Evolutionary conservation across 2,113 vertebrate genomes (phyloP), one percentile per base, ranked within the genome.

Genomic region (Myiagra hebetior): DNA sequence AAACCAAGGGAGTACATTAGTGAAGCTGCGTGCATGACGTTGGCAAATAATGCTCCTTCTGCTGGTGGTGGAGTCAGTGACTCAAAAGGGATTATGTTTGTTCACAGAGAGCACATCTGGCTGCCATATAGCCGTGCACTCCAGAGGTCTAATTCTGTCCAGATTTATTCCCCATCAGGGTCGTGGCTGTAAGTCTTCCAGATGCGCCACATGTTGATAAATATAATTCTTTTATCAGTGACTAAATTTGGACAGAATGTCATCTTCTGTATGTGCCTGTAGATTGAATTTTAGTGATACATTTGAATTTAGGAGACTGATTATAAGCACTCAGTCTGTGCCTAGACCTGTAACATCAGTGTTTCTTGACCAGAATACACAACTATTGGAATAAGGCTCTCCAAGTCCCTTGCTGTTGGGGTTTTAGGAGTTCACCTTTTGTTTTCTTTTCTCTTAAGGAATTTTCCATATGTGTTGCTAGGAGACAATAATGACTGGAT

Each of bases 61-160:
- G 91, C 94, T 93, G 83, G 59, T 53, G 79, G 26, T 46, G 63
- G 72, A 91, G 67, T 22, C 92, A 91, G 23, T 35, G 83, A 50
- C 63, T 95, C 12, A 3, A 30, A 76, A 86, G 50, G 91, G 75
- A 92, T 74, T 42, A n/a, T 90, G 55, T 73, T 85, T 95, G 88
- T 77, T 94, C 94, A 88, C 92, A 94, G 70, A 76, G 57, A 87
- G 59, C 85, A 94, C 91, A 92, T 95, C 92, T 97, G 96, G 91
- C 79, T 93, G 91, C 85, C 78, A 64, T 19, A 60, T 9, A 93
- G 67, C 82, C 3, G 0, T 50, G 67, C 19, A 3, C 86, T 74
- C 72, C 55, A 83, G 67, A 76, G 59, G 30, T 62, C 42, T 65
- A 10, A 73, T 85, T 73, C 85, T 88, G 79, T 50, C 91, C 86